Conservation (phyloP, 1,140 invertebrate species). For the Littorina saxatilis region DNA sequence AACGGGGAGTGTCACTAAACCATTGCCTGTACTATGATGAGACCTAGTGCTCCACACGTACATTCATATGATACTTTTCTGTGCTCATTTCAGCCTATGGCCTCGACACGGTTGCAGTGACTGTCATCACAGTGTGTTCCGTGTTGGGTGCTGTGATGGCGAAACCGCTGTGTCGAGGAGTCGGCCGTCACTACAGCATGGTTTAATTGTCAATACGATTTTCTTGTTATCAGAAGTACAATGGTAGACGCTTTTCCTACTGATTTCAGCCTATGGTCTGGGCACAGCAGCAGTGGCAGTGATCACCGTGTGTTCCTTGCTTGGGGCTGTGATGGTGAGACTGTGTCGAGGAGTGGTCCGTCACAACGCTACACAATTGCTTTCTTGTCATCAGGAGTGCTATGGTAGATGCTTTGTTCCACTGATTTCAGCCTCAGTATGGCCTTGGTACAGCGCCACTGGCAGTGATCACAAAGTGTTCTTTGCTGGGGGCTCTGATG, state of each 20-base stretch:
- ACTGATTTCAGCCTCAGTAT: background rate
- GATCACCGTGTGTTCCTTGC: conserved; percentile 69
- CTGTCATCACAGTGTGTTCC: background rate
- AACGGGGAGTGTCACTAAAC: too few relatives aligned
- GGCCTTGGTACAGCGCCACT: conserved; percentile 3
- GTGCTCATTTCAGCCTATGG: background rate
- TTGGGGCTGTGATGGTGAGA: conserved; percentile 64
- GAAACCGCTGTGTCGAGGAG: too few relatives aligned
- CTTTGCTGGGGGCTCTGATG: background rate
- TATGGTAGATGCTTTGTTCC: too few relatives aligned
- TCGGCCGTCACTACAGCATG: too few relatives aligned
- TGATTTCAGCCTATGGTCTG: background rate
- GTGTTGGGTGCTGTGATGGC: background rate
- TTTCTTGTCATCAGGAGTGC: too few relatives aligned
- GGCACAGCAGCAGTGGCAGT: conserved; percentile 43
- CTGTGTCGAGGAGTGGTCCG: conserved; percentile 44
- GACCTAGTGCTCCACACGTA: background rate
- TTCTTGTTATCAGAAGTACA: too few relatives aligned
- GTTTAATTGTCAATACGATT: too few relatives aligned
- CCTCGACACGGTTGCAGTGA: background rate
- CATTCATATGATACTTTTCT: too few relatives aligned
- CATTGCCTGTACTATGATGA: too few relatives aligned
- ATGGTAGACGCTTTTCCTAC: too few relatives aligned
- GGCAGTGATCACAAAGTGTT: background rate
- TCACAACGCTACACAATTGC: conserved; percentile 66